Base-by-base conservation (phyloP, 1,140 invertebrate genomes). In the Agrypnia vestita region DNA sequence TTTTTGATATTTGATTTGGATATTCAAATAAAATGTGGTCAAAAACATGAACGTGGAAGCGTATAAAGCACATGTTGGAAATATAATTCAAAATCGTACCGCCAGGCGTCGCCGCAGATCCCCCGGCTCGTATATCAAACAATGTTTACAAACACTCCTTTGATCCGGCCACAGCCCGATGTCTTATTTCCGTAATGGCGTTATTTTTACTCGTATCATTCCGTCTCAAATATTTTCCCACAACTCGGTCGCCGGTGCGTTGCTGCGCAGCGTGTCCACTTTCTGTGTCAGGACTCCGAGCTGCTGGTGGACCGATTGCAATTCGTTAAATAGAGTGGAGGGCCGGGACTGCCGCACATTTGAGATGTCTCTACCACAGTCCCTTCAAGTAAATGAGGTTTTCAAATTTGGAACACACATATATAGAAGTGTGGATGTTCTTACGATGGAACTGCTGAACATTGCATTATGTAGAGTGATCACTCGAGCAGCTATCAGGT, bases 161-260 rank as follows among this genome's bases (percentile, higher is more conserved):
- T 46, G 49, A 76, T 25, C 21, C 73, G 13, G 8, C 59, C 46
- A 47, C 21, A 19, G 19, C 47, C 56, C 59, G 35, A 62, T 59
- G n/a, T 67, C 47, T 76, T 64, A 76, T 51, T 69, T 78, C 53
- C 67, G 76, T 46, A 47, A 55, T 53, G 62, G 61, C 43, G 59
- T 78, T 69, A 78, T 78, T 78, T 78, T 78, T 78, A 78, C 46
- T 69, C 56, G 55, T 61, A 62, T 64, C 74, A 49, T 76, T 46
- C 56, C 43, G 11, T 46, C 62, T 67, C 12, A 67, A 67, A 46
- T 67, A 67, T 67, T 67, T 67, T 67, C 13, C 62, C 35, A 76
- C 46, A 62, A 46, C 61, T 76, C 56, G 43, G 9, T n/a, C 43
- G 56, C 62, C 44, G 53, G 43, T 76, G 56, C 47, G 17, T 74